Evolutionary conservation across 1,140 invertebrate species (phyloP).

Genomic region (Hypothenemus hampei): DNA sequence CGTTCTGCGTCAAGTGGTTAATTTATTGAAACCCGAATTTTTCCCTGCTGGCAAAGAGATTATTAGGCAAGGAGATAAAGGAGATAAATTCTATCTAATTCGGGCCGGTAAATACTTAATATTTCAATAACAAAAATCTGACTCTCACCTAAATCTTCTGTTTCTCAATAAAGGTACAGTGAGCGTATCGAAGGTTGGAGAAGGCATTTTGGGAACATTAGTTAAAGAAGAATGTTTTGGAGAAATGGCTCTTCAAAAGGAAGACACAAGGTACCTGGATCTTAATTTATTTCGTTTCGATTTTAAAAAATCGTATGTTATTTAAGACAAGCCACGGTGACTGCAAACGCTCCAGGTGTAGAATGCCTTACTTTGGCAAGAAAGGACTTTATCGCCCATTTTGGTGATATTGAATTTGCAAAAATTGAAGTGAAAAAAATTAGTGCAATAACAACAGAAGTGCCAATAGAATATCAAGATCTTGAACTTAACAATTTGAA

Average conservation of each 20-base stretch:
- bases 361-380: conserved; percentile 87
- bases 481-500: conserved; percentile 74
- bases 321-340: conserved; percentile 77
- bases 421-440: conserved; percentile 40
- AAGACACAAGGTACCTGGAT: conserved; percentile 57
- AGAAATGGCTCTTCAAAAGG: conserved; percentile 72
- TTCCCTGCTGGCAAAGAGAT: conserved; percentile 81
- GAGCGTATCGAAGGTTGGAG: conserved; percentile 62
- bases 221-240: conserved; percentile 72
- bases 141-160: neutral
- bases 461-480: conserved; percentile 55
- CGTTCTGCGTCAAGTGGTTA: conserved; percentile 80
- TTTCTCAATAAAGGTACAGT: conserved; percentile 57
- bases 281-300: neutral
- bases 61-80: conserved; percentile 83
- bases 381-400: conserved; percentile 49
- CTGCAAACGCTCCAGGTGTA: conserved; percentile 79
- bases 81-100: conserved; percentile 96
- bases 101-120: conserved; percentile 69
- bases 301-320: neutral
- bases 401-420: conserved; percentile 40
- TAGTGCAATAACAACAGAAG: neutral
- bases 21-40: conserved; percentile 83
- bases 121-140: neutral
- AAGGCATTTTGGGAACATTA: conserved; percentile 57